Base-by-base conservation (phyloP, 2,113 vertebrate species). In the Cariama cristata region DNA sequence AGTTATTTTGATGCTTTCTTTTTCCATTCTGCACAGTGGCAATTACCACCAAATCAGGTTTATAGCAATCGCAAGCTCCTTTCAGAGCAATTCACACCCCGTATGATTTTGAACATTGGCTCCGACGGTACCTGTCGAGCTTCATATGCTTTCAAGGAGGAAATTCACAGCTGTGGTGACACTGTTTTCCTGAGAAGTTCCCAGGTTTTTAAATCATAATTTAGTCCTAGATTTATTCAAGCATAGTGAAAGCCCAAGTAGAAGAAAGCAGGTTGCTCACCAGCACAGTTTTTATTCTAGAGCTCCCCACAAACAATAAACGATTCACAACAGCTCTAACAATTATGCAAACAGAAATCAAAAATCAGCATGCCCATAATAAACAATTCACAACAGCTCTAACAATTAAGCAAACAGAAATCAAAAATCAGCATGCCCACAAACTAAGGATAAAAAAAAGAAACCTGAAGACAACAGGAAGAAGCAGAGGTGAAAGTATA, bases 381-480 rank as follows among this genome's bases (percentile, higher is more conserved):
- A 76, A 79, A 4, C 12, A 6, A 71, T 60, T 94, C 90, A 95
- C 88, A 0, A 96, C 97, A 97, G 91, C 86, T 96, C 97, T 97
- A 98, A 96, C 94, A 95, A 97, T 94, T 92, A 96, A 16, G 50
- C 92, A 92, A 98, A 90, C 90, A 75, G 74, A 95, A 93, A 76
- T 27, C 52, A 97, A 83, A 94, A 92, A 73, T 53, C 74, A 95
- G 94, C 96, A 97, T 96, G 97, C 96, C 60, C 95, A 93, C 80
- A 94, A 95, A 97, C 55, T 77, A 97, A 98, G 28, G 24, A 55
- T 58, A 6, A 64, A 52, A 27, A 81, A 75, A 68, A 60, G 53
- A 66, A 96, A 71, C 64, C 96, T 85, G 96, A 93, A 82, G 96
- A 97, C 90, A 91, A 98, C 86, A 97, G 95, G 96, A 96, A 98